phyloP scores from a whole-genome alignment of 2,113 vertebrate species.

The Rattus rattus region DNA sequence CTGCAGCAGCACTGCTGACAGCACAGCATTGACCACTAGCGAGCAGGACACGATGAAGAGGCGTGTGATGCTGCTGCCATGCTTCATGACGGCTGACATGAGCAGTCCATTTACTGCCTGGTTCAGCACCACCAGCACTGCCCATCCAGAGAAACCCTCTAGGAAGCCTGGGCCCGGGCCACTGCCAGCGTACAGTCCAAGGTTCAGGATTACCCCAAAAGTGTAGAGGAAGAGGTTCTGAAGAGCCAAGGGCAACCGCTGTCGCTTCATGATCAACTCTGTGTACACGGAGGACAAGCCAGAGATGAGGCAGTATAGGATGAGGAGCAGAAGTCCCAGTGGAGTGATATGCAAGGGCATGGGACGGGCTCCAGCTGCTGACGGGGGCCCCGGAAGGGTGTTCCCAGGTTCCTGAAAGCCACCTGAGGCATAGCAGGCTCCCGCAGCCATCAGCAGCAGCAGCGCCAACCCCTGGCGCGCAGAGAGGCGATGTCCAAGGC shows the following conservation, averaged over 20 bases:
- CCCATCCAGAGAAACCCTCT: conserved; percentile 90
- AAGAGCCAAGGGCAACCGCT: conserved; percentile 91
- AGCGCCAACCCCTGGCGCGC: conserved; percentile 89
- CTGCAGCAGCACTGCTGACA: conserved; percentile 90
- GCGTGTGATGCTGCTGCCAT: conserved; percentile 95
- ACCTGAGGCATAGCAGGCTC: conserved; percentile 90
- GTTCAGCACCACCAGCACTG: conserved; percentile 90
- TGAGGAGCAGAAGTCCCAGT: conserved; percentile 89
- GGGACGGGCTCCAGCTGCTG: conserved; percentile 10
- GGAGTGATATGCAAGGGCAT: conserved; percentile 88
- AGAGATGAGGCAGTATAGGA: conserved; percentile 91
- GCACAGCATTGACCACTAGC: conserved; percentile 92
- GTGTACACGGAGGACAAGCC: conserved; percentile 95
- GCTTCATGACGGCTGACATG: conserved; percentile 96
- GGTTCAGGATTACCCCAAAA: conserved; percentile 93
- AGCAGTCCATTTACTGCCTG: conserved; percentile 95
- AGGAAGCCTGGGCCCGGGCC: conserved; percentile 84
- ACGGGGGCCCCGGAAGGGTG: not conserved
- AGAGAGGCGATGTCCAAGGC: conserved; percentile 88
- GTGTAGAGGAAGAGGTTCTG: conserved; percentile 96
- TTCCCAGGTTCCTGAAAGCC: conserved; percentile 84
- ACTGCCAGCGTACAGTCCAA: conserved; percentile 84
- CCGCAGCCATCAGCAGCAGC: conserved; percentile 90
- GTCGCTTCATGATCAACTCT: conserved; percentile 92
- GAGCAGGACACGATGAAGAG: conserved; percentile 97